Evolutionary conservation across 2,113 vertebrate species (phyloP), one percentile per base, ranked within the genome.

Genomic region (Bostrychus sinensis): DNA sequence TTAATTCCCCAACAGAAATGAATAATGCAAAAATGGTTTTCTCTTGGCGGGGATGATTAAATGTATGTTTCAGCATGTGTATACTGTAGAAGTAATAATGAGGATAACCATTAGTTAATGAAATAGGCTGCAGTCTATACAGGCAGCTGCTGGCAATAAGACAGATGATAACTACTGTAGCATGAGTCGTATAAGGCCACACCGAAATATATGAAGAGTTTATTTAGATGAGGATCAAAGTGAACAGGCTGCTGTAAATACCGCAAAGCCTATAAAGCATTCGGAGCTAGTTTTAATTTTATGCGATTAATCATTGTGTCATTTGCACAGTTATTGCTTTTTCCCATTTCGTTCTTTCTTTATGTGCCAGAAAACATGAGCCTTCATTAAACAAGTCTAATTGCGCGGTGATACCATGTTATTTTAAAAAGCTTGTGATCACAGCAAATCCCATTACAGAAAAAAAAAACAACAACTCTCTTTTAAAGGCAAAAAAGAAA

Each of bases 81-180:
- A 32, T 42, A 34, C 53, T 69, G 34, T 46, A 48, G 25, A 43
- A 50, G 48, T 57, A 56, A 51, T 48, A 53, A 62, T 63, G 50
- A 51, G 54, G 20, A 43, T 61, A 28, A 66, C 26, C 70, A 75
- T 77, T 78, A 81, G 67, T 32, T 75, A 62, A 84, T 84, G 71
- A 70, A 75, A 72, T 36, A 42, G 38, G 55, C 28, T 57, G 13
- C 20, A 22, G 53, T 68, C 48, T 37, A 16, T 48, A 43, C n/a
- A 38, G 20, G 50, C 57, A 59, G 68, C 65, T 70, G 66, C 62
- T 34, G 55, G 39, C 9, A 17, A 56, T 57, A 43, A 23, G 59
- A 51, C 56, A 62, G 41, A 46, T 30, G 22, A 57, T 48, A 38
- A 50, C 22, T 22, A 8, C 20, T 17, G 26, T 13, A 26, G 6